phyloP scores from a whole-genome alignment of 2,888 invertebrate species.

The Argyresthia albistria region DNA sequence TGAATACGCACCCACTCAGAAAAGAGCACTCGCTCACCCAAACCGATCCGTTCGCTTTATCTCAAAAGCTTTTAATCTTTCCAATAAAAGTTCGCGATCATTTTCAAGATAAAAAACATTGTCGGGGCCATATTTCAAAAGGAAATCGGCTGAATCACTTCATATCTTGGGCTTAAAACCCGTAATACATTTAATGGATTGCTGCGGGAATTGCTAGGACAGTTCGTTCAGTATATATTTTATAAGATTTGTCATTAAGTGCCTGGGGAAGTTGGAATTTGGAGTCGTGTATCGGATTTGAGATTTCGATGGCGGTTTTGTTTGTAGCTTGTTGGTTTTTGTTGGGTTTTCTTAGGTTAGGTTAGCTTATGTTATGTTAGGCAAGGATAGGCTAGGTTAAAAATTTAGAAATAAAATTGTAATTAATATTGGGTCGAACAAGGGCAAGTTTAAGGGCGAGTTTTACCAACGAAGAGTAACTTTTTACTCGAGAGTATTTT shows the following conservation, averaged over 20 bases:
- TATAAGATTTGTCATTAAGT: background rate
- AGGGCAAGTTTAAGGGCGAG: too few species aligned
- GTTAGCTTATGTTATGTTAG: too few species aligned
- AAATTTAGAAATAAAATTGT: too few species aligned
- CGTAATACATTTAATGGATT: slow-evolving; percentile 23
- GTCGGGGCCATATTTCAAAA: slow-evolving; percentile 24
- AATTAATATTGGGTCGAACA: too few species aligned
- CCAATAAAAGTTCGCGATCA: slow-evolving; percentile 21
- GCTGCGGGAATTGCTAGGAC: slow-evolving; percentile 5
- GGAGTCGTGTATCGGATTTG: too few species aligned
- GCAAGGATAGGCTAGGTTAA: too few species aligned
- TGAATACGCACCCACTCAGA: slow-evolving; percentile 10
- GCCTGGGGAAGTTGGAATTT: background rate
- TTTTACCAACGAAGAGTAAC: too few species aligned
- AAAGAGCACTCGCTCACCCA: background rate
- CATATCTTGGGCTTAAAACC: slow-evolving; percentile 23
- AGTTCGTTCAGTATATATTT: background rate
- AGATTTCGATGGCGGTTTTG: too few species aligned
- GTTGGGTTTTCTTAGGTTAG: too few species aligned
- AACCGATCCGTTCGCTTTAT: background rate
- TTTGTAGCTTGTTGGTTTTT: too few species aligned
- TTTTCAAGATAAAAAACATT: slow-evolving; percentile 30
- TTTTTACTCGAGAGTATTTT: too few species aligned
- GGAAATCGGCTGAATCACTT: slow-evolving; percentile 28
- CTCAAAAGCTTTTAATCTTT: slow-evolving; percentile 1